These are phyloP conservation scores for Catalaphyllia jardinei DNA, from an alignment of 64 coral and sea anemone species.

Conservation along the genomic window DNA sequence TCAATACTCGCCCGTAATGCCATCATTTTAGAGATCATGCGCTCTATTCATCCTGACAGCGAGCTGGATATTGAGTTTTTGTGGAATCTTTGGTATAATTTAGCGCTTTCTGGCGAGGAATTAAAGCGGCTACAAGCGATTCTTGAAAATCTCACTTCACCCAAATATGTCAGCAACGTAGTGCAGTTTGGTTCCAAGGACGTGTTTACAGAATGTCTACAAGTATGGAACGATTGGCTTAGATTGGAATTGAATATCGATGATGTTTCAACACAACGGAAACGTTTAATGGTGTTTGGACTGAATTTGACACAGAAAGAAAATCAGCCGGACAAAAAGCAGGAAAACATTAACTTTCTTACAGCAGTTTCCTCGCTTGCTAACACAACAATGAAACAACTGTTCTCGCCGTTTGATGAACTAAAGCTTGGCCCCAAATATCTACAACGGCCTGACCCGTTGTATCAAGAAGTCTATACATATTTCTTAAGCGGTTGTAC, in stretches of 20 bases:
- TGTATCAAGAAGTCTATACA: slow-evolving; percentile 22
- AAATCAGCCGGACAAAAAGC: not conserved
- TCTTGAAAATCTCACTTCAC: not conserved
- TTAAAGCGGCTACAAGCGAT: not conserved
- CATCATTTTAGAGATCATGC: slow-evolving; percentile 18
- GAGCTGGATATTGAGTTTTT: slow-evolving; percentile 23
- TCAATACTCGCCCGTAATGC: slow-evolving; percentile 20
- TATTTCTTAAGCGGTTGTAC: slow-evolving; percentile 16
- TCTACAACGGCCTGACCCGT: not conserved
- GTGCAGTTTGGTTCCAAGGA: slow-evolving; percentile 6
- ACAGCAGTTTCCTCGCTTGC: slow-evolving; percentile 3
- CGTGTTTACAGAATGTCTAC: slow-evolving; percentile 9
- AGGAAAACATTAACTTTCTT: not conserved
- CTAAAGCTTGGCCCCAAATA: slow-evolving; percentile 7
- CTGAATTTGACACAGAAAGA: not conserved
- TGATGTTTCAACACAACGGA: not conserved
- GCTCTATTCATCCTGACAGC: not conserved
- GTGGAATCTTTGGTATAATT: slow-evolving; percentile 36
- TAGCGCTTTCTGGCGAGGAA: not conserved
- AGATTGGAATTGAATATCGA: not conserved
- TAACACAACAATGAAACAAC: not conserved
- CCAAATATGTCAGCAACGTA: not conserved
- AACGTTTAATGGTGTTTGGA: not conserved
- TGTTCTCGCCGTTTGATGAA: slow-evolving; percentile 1
- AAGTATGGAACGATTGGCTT: slow-evolving; percentile 36